Evolutionary conservation across 1,140 invertebrate species (phyloP).

Genomic region (Danaus plexippus): DNA sequence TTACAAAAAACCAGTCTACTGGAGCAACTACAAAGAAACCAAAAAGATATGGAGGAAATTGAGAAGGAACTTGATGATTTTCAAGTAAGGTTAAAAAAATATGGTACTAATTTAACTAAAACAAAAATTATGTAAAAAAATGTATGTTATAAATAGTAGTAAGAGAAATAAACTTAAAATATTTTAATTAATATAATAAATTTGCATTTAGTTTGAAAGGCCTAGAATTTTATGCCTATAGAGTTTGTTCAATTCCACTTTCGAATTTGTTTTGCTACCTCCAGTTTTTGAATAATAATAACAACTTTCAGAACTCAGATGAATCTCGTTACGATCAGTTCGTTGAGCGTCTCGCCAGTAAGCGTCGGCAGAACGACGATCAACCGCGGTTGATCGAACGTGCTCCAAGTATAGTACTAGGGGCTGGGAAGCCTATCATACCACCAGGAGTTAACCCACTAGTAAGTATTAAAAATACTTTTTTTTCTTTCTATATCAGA

Average conservation of each 20-base stretch:
- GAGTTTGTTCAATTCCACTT: too few relatives aligned
- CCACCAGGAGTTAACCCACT: slow-evolving; percentile 57
- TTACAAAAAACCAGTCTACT: slow-evolving; percentile 91
- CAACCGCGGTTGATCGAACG: slow-evolving; percentile 43
- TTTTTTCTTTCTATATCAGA: background rate
- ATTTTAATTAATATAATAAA: too few relatives aligned
- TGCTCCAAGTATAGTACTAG: slow-evolving; percentile 61
- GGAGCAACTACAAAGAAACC: slow-evolving; percentile 90
- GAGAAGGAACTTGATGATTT: slow-evolving; percentile 86
- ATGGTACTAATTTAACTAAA: slow-evolving; percentile 3
- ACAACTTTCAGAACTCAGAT: slow-evolving; percentile 82
- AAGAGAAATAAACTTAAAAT: too few relatives aligned
- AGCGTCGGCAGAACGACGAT: slow-evolving; percentile 77
- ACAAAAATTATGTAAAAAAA: background rate
- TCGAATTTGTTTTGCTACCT: too few relatives aligned
- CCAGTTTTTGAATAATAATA: too few relatives aligned
- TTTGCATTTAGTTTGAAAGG: too few relatives aligned
- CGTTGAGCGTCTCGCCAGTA: slow-evolving; percentile 81
- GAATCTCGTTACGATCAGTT: slow-evolving; percentile 93
- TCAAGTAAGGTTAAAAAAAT: slow-evolving; percentile 48
- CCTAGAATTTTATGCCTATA: too few relatives aligned
- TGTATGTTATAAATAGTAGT: background rate
- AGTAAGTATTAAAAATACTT: slow-evolving; percentile 41
- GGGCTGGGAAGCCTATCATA: slow-evolving; percentile 58
- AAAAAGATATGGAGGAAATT: slow-evolving; percentile 85